Percentiles rank a stretch among this genome's conserved stretches.
These are phyloP conservation scores for Phoxinus dragarum DNA, from an alignment of 2,797 vertebrate genomes.

Conservation along the genomic window DNA sequence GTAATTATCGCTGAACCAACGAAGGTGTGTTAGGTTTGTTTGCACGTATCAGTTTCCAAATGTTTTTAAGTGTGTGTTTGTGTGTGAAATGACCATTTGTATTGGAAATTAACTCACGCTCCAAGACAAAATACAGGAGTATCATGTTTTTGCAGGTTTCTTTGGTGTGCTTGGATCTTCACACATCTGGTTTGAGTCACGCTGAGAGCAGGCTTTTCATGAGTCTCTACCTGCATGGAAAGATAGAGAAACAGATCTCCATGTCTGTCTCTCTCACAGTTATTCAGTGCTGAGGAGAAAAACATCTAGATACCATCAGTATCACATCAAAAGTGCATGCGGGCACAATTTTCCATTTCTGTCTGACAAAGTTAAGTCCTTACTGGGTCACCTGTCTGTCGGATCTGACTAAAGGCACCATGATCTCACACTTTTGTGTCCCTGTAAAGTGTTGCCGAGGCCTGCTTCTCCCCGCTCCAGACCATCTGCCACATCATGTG, in stretches of 20 bases:
- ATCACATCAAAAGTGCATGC: constrained; percentile 23
- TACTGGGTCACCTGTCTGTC: constrained; percentile 37
- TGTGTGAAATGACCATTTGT: not conserved
- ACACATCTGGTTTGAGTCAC: constrained; percentile 33
- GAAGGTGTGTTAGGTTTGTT: not conserved
- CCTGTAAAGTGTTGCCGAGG: constrained; percentile 3
- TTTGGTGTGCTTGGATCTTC: constrained; percentile 8
- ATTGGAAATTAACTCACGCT: not conserved
- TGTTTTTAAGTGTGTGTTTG: not conserved
- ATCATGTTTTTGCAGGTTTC: constrained; percentile 26
- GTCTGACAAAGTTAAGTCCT: constrained; percentile 11
- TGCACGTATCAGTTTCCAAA: not conserved
- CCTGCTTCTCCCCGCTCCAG: not conserved
- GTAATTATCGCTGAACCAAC: constrained; percentile 43
- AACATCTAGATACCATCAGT: constrained; percentile 25
- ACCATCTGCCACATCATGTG: constrained; percentile 30
- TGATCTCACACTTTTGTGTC: not conserved
- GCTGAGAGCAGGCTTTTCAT: constrained; percentile 30
- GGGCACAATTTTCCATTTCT: constrained; percentile 9
- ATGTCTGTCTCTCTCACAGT: constrained; percentile 30
- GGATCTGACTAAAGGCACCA: not conserved
- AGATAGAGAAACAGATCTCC: constrained; percentile 37
- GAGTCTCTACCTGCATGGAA: constrained; percentile 49
- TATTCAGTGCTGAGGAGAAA: constrained; percentile 14
- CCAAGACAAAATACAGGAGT: constrained; percentile 1